Evolutionary conservation across 1,140 invertebrate genomes (phyloP), one percentile per base, ranked within the genome.

Genomic region (Drosophila melanica): DNA sequence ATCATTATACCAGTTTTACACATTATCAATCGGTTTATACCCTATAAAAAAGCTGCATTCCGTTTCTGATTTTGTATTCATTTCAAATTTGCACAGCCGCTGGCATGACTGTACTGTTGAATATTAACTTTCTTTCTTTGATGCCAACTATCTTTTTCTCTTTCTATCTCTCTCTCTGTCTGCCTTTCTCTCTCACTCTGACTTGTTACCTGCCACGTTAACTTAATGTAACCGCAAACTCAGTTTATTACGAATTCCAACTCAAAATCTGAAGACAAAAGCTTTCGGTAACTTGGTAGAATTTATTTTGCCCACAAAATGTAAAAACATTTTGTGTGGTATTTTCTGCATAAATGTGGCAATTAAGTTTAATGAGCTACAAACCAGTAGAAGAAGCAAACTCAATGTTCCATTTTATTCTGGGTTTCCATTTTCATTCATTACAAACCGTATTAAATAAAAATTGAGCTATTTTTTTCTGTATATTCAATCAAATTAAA

Each of bases 51-150:
- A 23, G 45, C 47, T 27, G 6, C 27, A 27, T 27, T 27, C 5
- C 27, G 5, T 7, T 27, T 27, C n/a, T 33, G 53, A 10, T 23
- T 53, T 53, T 62, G 58, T 48, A 69, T 70, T 33, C 16, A 41
- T 55, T 64, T 71, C 27, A 42, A 18, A 64, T 55, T 41, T 45
- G 14, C 16, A 12, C 23, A 42, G 42, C 63, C 30, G 27, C 41
- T 57, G 42, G 12, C 39, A 14, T 37, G 54, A 72, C 62, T 72
- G 69, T 66, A 72, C 47, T 50, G 51, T 48, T 57, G 30, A 30
- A 20, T 6, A n/a, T 4, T 8, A 35, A 23, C n/a, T 33, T n/a
- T 30, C n/a, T 16, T 6, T 18, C 16, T 53, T 0, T 23, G 20
- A 23, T 23, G 18, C 18, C 18, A 18, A 18, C 33, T 18, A 30